A percentile compares a stretch with the other conserved stretches of the same genome.
phyloP scores from a whole-genome alignment of 2,113 vertebrate genomes.

The Dendropsophus ebraccatus region DNA sequence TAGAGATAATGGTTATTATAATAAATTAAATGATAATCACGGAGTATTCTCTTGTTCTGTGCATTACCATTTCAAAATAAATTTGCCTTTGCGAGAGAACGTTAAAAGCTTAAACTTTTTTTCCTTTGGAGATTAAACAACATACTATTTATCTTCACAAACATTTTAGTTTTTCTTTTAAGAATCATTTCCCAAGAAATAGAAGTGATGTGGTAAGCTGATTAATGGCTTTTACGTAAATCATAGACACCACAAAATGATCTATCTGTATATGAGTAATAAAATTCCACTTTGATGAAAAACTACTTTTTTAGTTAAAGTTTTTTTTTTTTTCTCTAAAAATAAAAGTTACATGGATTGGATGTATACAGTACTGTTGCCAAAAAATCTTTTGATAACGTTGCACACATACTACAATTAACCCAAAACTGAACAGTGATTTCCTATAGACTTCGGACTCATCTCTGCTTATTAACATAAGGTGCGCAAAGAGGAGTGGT shows the following conservation, averaged over 20 bases:
- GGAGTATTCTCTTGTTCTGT: conserved; percentile 16
- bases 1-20: conserved; percentile 10
- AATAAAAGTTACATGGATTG: conserved; percentile 1
- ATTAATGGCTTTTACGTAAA: conserved; percentile 79
- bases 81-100: conserved; percentile 11
- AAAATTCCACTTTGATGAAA: conserved; percentile 74
- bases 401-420: too few species aligned
- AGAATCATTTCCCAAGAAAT: conserved; percentile 76
- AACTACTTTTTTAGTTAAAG: conserved; percentile 72
- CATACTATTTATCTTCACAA: conserved; percentile 42
- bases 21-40: conserved; percentile 31
- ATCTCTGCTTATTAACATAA: too few species aligned
- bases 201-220: conserved; percentile 76
- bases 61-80: conserved; percentile 24
- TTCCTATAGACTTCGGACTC: too few species aligned
- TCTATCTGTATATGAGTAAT: conserved; percentile 74
- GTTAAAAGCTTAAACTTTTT: conserved; percentile 1
- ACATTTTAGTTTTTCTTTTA: conserved; percentile 62
- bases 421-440: too few species aligned
- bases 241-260: conserved; percentile 72
- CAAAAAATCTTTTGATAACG: neutral
- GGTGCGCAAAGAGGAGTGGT: too few species aligned
- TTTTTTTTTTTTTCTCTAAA: neutral
- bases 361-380: neutral
- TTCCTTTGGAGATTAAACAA: conserved; percentile 18